Percentiles rank a stretch among this genome's conserved stretches.
Evolutionary conservation across 2,888 invertebrate genomes (phyloP).

Genomic region (Drosophila sordidapex): DNA sequence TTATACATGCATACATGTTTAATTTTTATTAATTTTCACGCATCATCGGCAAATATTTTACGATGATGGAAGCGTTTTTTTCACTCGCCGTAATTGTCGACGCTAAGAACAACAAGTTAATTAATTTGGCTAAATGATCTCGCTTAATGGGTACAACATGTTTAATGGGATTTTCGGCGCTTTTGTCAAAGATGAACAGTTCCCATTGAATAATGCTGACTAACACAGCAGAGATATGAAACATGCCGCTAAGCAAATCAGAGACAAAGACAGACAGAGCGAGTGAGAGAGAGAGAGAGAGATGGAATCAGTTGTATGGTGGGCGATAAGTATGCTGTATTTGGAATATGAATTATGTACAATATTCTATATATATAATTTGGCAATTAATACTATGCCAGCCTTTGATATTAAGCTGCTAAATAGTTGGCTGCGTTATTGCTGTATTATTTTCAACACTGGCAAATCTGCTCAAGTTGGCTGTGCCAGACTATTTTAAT

Average conservation of each 20-base stretch:
- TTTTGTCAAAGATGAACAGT: constrained; percentile 57
- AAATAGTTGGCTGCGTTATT: not conserved
- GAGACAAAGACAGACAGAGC: not conserved
- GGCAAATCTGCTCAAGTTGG: constrained; percentile 3
- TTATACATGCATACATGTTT: constrained; percentile 36
- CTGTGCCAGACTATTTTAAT: not conserved
- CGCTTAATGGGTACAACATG: constrained; percentile 79
- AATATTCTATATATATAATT: not conserved
- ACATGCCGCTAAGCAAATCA: not conserved
- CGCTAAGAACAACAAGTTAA: constrained; percentile 80
- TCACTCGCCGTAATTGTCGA: constrained; percentile 76
- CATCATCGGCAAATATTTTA: constrained; percentile 77
- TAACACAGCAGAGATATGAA: constrained; percentile 15
- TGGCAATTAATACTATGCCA: not conserved
- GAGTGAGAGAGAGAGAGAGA: not conserved
- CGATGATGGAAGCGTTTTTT: constrained; percentile 79
- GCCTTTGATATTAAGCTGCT: not conserved
- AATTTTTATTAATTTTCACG: constrained; percentile 78
- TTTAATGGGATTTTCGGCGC: constrained; percentile 74
- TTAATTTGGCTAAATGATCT: constrained; percentile 77
- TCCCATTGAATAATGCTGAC: constrained; percentile 14
- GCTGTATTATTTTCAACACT: not conserved
- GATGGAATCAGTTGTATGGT: not conserved
- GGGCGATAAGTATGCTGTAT: constrained; percentile 1
- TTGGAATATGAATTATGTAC: not conserved